phyloP scores from a whole-genome alignment of 2,113 vertebrate species.

The Hemichromis elongatus region DNA sequence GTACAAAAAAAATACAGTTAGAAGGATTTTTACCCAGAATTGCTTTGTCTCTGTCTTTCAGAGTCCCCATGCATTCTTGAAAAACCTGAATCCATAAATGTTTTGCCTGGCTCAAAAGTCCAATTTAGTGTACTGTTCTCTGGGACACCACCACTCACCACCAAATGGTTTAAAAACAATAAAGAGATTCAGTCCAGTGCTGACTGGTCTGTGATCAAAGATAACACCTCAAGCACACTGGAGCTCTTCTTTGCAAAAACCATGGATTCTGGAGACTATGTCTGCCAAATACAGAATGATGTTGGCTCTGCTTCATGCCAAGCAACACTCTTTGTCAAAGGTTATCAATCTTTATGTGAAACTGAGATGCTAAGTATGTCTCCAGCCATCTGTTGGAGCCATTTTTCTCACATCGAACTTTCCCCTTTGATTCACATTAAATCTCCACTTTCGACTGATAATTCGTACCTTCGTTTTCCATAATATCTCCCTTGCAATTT shows the following conservation, averaged over 20 bases:
- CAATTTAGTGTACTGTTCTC: slow-evolving; percentile 84
- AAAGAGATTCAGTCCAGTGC: slow-evolving; percentile 85
- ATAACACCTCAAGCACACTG: slow-evolving; percentile 83
- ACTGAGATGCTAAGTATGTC: neutral
- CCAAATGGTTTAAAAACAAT: slow-evolving; percentile 95
- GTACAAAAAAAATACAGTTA: neutral
- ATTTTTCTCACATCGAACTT: neutral
- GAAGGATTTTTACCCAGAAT: neutral
- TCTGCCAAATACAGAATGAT: slow-evolving; percentile 92
- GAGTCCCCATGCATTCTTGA: slow-evolving; percentile 91
- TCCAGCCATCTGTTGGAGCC: slow-evolving; percentile 1
- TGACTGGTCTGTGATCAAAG: slow-evolving; percentile 84
- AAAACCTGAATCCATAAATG: slow-evolving; percentile 87
- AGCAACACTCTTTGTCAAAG: slow-evolving; percentile 92
- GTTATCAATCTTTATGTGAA: slow-evolving; percentile 60
- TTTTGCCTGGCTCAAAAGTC: slow-evolving; percentile 86
- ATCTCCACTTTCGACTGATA: neutral
- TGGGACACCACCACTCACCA: slow-evolving; percentile 86
- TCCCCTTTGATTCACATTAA: neutral
- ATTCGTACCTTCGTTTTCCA: neutral
- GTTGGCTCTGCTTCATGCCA: slow-evolving; percentile 87
- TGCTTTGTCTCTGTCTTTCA: slow-evolving; percentile 43
- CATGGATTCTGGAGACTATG: slow-evolving; percentile 87
- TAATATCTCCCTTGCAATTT: neutral
- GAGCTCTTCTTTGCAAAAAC: slow-evolving; percentile 88